Evolutionary conservation across 37 sponge, comb jelly and placozoan genomes (phyloP).

Genomic region (Beroe ovata): DNA sequence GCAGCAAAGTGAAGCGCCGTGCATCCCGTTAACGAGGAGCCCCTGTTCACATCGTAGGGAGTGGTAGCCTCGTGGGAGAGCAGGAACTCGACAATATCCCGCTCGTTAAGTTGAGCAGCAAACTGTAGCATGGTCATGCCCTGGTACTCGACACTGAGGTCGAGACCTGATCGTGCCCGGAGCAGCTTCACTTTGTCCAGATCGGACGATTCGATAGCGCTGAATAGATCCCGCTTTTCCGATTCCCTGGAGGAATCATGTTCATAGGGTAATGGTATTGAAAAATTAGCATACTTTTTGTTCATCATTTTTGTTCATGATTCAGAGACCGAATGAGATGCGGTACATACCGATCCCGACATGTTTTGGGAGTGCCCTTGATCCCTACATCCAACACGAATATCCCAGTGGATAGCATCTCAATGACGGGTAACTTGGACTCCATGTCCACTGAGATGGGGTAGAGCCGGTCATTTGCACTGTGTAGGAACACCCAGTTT

Average conservation of each 20-base stretch:
- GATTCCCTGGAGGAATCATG: background rate
- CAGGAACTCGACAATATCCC: background rate
- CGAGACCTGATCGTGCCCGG: background rate
- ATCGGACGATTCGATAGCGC: background rate
- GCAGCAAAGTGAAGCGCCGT: slow-evolving; percentile 55
- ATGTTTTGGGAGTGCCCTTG: slow-evolving; percentile 62
- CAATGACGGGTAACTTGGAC: slow-evolving; percentile 45
- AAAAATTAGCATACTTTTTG: too few relatives aligned
- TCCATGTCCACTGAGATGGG: slow-evolving; percentile 63
- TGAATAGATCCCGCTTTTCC: slow-evolving; percentile 36
- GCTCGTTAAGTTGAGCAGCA: background rate
- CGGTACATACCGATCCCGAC: background rate
- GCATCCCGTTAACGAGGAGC: background rate
- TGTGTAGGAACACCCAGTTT: slow-evolving; percentile 66
- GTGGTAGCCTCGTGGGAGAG: background rate
- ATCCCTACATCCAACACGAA: slow-evolving; percentile 63
- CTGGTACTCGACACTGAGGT: background rate
- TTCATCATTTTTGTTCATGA: too few relatives aligned
- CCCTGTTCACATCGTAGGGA: background rate
- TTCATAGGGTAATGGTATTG: too few relatives aligned
- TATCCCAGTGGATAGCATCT: slow-evolving; percentile 22
- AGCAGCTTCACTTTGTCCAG: slow-evolving; percentile 25
- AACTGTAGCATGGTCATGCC: slow-evolving; percentile 50
- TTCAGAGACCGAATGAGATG: too few relatives aligned
- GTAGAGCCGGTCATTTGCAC: slow-evolving; percentile 55